Evolutionary conservation across 2,797 vertebrate genomes (phyloP), one percentile per base, ranked within the genome.

Genomic region (Molothrus ater): DNA sequence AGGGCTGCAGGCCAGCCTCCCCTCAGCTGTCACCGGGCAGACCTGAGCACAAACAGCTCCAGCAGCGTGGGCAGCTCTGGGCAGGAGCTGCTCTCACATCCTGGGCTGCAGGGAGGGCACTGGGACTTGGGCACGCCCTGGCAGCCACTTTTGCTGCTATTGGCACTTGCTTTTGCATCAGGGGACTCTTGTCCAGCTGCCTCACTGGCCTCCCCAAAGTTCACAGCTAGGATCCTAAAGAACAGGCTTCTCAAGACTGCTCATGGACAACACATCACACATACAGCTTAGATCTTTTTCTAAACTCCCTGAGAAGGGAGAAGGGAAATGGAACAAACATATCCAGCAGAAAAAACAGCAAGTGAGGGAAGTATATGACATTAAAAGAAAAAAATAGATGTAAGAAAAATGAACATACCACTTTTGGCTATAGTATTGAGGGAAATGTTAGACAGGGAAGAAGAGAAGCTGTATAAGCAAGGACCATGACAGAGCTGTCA

Each of bases 391-490:
- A 89, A 89, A 57, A 47, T 76, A 98, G 93, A 97, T 94, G 83
- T 95, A 97, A 97, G 96, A 96, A 96, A 96, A 97, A 94, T 82
- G 88, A 96, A 98, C 98, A 95, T 98, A 98, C 98, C 98, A 96
- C 97, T 98, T 97, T 97, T 98, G 97, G 98, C 97, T 97, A 98
- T 96, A 97, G 98, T 97, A 98, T 97, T 98, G 97, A 98, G 97
- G 96, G 97, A 98, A 97, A 98, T 97, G 96, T 97, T 98, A 98
- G 98, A 98, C 97, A 98, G 94, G 97, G 98, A 98, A 94, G 98
- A 98, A 96, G 97, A 98, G 98, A 98, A 98, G 97, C 96, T 98
- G 98, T 98, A 98, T 93, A 98, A 98, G 96, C 98, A 98, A 43
- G 97, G 98, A 97, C 97, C 97, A 96, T 96, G 96, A 97, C 96